Evolutionary conservation across 1,140 invertebrate species (phyloP).

Genomic region (Tenebrio molitor): DNA sequence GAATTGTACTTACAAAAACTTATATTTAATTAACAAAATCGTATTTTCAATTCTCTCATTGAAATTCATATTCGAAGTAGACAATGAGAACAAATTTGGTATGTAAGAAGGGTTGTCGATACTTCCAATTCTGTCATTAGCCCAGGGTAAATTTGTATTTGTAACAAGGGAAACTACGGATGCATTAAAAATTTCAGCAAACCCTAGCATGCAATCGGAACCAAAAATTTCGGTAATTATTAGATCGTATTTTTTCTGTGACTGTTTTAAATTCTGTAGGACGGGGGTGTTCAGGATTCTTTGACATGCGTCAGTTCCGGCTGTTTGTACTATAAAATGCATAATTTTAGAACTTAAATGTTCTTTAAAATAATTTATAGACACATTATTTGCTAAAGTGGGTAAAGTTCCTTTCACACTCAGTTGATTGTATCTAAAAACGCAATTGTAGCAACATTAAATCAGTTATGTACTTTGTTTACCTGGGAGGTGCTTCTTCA

Average conservation of each 20-base stretch:
- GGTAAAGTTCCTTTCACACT: too few relatives aligned
- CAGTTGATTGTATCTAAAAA: constrained; percentile 57
- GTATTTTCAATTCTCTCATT: constrained; percentile 68
- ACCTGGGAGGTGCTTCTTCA: constrained; percentile 64
- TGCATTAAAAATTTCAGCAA: constrained; percentile 29
- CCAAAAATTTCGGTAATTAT: constrained; percentile 43
- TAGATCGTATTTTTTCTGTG: constrained; percentile 49
- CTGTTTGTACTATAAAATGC: too few relatives aligned
- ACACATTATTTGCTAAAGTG: too few relatives aligned
- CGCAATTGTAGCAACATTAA: too few relatives aligned
- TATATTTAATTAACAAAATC: neutral
- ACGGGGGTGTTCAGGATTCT: too few relatives aligned
- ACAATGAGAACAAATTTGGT: constrained; percentile 69
- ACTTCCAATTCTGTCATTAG: constrained; percentile 68
- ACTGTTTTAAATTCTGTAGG: constrained; percentile 38
- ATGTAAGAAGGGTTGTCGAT: constrained; percentile 75
- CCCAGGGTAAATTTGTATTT: constrained; percentile 70
- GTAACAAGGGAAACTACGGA: constrained; percentile 66
- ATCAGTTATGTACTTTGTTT: constrained; percentile 28
- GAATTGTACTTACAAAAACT: neutral
- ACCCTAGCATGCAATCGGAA: constrained; percentile 47
- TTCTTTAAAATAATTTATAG: too few relatives aligned
- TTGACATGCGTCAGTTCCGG: too few relatives aligned
- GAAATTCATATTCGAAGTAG: constrained; percentile 70
- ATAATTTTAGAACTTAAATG: too few relatives aligned